These are phyloP conservation scores for Tetramorium bicarinatum DNA, from an alignment of 2,888 invertebrate genomes.

Conservation along the genomic window DNA sequence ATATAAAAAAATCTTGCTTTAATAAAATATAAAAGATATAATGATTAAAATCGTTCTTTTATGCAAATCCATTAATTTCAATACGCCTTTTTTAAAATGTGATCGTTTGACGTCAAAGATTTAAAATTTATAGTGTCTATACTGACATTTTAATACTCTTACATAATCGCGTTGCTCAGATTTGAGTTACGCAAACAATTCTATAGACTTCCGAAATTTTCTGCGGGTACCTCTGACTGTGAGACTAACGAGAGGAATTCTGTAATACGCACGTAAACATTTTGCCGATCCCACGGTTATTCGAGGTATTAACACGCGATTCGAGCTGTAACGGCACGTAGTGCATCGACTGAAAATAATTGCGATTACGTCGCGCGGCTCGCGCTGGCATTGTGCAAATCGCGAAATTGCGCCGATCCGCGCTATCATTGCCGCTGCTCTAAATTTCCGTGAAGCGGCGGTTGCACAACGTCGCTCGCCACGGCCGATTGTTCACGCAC, in stretches of 20 bases:
- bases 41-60: background rate
- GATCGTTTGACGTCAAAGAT: background rate
- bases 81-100: background rate
- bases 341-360: conserved; percentile 47
- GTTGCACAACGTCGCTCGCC: conserved; percentile 60
- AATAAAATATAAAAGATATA: background rate
- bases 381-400: conserved; percentile 42
- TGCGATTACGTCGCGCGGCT: conserved; percentile 30
- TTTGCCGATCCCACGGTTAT: background rate
- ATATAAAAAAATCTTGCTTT: background rate
- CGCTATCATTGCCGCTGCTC: conserved; percentile 55
- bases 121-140: conserved; percentile 6
- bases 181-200: background rate
- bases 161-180: background rate
- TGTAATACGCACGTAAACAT: background rate
- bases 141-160: background rate
- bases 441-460: conserved; percentile 55
- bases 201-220: background rate
- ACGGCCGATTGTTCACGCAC: conserved; percentile 75
- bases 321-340: conserved; percentile 39
- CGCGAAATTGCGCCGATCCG: conserved; percentile 33
- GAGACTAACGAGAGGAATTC: background rate
- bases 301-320: background rate
- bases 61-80: background rate
- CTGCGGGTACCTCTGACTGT: background rate